Evolutionary conservation across 2,113 vertebrate genomes (phyloP).

Genomic region (Hemiprocne comata): DNA sequence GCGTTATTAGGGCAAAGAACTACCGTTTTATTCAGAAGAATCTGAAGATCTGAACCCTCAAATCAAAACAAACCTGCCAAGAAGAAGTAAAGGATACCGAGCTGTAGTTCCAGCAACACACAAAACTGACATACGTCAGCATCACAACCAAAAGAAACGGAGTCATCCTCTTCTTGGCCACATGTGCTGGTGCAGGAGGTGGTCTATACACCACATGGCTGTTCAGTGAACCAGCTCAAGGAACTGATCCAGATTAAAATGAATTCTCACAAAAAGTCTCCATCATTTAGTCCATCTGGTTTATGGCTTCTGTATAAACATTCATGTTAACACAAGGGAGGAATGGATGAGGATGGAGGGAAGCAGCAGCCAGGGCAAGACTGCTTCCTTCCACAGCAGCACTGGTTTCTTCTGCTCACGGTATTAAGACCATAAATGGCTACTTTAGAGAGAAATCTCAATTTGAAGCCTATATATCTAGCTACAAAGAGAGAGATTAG

Average conservation of each 20-base stretch:
- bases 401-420: not conserved
- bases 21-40: not conserved
- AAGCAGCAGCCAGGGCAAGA: not conserved
- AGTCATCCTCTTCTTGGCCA: not conserved
- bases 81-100: not conserved
- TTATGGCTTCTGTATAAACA: constrained; percentile 11
- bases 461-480: not conserved
- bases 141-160: not conserved
- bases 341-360: not conserved
- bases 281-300: not conserved
- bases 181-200: not conserved
- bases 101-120: not conserved
- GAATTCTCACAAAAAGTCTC: not conserved
- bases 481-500: not conserved
- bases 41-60: not conserved
- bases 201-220: not conserved
- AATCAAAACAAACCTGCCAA: not conserved
- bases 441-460: not conserved
- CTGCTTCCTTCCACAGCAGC: not conserved
- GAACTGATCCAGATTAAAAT: not conserved
- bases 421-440: not conserved
- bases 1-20: not conserved
- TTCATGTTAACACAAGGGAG: not conserved
- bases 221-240: not conserved
- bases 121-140: not conserved